Conservation (phyloP, 2,888 invertebrate species). For the Ligdia adustata region DNA sequence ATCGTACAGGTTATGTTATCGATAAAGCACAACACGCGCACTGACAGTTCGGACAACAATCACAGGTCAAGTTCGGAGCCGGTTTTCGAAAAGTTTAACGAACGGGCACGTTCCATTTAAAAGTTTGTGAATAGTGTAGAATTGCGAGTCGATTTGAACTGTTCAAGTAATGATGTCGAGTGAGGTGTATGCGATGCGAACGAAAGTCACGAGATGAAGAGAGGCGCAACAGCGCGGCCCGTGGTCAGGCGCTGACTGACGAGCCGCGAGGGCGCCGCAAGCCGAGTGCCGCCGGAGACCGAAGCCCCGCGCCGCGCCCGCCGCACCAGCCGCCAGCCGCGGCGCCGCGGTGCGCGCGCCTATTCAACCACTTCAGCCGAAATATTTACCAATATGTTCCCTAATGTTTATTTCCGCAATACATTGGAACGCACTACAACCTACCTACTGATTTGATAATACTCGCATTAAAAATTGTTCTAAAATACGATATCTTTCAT, state of each 20-base stretch:
- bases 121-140: constrained; percentile 48
- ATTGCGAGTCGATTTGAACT: constrained; percentile 42
- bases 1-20: constrained; percentile 82
- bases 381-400: constrained; percentile 53
- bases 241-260: constrained; percentile 70
- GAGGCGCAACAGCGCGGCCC: constrained; percentile 55
- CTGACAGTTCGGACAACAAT: constrained; percentile 79
- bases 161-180: constrained; percentile 55
- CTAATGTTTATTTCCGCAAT: constrained; percentile 38
- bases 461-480: too few relatives aligned
- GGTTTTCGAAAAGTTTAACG: constrained; percentile 55
- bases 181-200: constrained; percentile 55
- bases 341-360: constrained; percentile 73
- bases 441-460: too few relatives aligned
- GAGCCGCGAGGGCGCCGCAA: constrained; percentile 69
- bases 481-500: too few relatives aligned
- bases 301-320: constrained; percentile 61
- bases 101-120: constrained; percentile 43
- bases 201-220: constrained; percentile 51
- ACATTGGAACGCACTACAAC: constrained; percentile 5
- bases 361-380: constrained; percentile 53
- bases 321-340: too few relatives aligned
- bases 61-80: constrained; percentile 76
- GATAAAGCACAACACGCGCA: constrained; percentile 83
- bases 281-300: constrained; percentile 54